Evolutionary conservation across 37 sponge, comb jelly and placozoan genomes (phyloP).

Genomic region (Spongilla lacustris): DNA sequence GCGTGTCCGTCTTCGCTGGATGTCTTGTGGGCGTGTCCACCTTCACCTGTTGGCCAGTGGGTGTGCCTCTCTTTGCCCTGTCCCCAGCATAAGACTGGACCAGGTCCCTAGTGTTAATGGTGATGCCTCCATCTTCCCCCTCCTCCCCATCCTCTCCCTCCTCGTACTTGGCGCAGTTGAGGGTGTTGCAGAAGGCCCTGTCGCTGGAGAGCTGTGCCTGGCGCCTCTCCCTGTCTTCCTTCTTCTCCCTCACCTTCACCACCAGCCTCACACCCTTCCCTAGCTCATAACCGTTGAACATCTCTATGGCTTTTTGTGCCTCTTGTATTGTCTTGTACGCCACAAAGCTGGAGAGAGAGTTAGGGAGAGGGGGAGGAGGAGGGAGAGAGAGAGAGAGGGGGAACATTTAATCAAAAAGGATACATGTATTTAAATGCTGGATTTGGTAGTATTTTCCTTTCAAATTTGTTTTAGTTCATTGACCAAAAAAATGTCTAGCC

Average conservation of each 20-base stretch:
- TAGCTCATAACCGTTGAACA: slow-evolving; percentile 47
- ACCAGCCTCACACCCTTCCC: slow-evolving; percentile 45
- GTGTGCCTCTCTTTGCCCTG: not conserved
- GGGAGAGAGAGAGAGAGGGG: not conserved
- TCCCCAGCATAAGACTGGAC: not conserved
- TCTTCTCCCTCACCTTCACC: slow-evolving; percentile 48
- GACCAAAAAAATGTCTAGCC: too few species aligned
- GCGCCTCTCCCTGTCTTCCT: slow-evolving; percentile 26
- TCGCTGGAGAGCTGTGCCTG: slow-evolving; percentile 21
- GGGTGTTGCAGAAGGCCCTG: slow-evolving; percentile 32
- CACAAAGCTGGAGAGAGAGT: slow-evolving; percentile 54
- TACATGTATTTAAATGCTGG: too few species aligned
- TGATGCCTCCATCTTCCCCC: not conserved
- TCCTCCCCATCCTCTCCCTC: not conserved
- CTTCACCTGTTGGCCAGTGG: not conserved
- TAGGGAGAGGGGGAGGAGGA: not conserved
- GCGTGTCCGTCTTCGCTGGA: not conserved
- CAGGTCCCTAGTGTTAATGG: not conserved
- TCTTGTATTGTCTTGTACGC: slow-evolving; percentile 57
- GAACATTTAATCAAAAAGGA: not conserved
- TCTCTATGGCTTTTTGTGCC: slow-evolving; percentile 52
- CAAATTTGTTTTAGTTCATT: too few species aligned
- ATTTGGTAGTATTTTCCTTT: too few species aligned
- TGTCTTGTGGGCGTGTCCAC: not conserved
- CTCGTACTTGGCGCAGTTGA: slow-evolving; percentile 20